Evolutionary conservation across 53 echinoderm and acorn worm genomes (phyloP).

Genomic region (Paelopatides confundens): DNA sequence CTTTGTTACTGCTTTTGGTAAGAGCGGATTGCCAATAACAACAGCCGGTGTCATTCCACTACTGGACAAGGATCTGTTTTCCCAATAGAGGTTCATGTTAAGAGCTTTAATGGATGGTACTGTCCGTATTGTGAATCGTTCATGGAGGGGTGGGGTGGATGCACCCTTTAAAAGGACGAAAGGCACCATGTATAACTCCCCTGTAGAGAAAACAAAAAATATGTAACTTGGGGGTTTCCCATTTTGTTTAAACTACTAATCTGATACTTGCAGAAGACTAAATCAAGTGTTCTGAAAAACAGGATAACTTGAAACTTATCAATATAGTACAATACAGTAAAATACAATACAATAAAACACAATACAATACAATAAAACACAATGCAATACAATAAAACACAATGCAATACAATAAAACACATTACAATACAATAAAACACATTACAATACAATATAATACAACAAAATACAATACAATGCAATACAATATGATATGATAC

Average conservation of each 20-base stretch:
- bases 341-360: too few relatives aligned
- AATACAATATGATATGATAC: too few relatives aligned
- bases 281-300: too few relatives aligned
- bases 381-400: background rate
- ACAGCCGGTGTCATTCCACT: conserved; percentile 92
- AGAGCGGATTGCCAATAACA: conserved; percentile 86
- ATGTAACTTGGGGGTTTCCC: too few relatives aligned
- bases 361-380: background rate
- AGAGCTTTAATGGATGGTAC: conserved; percentile 91
- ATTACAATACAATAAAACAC: too few relatives aligned
- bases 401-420: too few relatives aligned
- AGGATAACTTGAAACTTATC: background rate
- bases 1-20: conserved; percentile 83
- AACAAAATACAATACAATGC: too few relatives aligned
- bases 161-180: conserved; percentile 91
- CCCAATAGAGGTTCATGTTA: conserved; percentile 81
- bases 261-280: too few relatives aligned
- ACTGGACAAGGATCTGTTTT: conserved; percentile 76
- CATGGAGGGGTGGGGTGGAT: conserved; percentile 84
- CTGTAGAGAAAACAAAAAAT: conserved; percentile 46
- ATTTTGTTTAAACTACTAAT: too few relatives aligned
- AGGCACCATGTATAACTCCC: conserved; percentile 95
- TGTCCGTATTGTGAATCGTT: conserved; percentile 89
- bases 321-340: background rate
- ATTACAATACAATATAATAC: too few relatives aligned